Evolutionary conservation across 2,888 invertebrate genomes (phyloP).

Genomic region (Synergus japonicus): DNA sequence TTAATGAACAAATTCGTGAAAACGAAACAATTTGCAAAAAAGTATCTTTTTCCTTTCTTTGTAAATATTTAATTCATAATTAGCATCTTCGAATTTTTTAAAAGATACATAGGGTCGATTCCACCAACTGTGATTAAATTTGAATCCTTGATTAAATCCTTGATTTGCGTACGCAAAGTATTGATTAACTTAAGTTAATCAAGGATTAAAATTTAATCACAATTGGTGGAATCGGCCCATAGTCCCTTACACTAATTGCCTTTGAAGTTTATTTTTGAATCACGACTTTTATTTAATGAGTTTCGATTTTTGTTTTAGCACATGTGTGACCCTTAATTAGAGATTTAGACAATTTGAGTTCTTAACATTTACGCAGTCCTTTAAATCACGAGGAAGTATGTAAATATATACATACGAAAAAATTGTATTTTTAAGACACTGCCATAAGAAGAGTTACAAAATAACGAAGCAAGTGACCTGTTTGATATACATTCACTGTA

Average conservation of each 20-base stretch:
- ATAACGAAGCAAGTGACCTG: neutral
- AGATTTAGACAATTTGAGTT: neutral
- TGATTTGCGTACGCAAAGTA: too few relatives aligned
- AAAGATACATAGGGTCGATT: neutral
- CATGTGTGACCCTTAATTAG: neutral
- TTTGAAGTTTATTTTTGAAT: neutral
- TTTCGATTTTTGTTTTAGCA: neutral
- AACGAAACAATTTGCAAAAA: neutral
- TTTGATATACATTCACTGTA: neutral
- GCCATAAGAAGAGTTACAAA: neutral
- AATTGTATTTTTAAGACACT: slow-evolving; percentile 3
- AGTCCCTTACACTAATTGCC: neutral
- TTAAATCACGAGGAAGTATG: neutral
- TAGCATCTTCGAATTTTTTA: neutral
- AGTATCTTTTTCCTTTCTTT: neutral
- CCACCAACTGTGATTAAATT: too few relatives aligned
- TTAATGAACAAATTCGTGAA: neutral
- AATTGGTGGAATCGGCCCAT: too few relatives aligned
- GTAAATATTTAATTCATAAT: neutral
- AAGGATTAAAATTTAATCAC: too few relatives aligned
- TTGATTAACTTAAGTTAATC: too few relatives aligned
- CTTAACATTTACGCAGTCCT: neutral
- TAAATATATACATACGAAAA: slow-evolving; percentile 18
- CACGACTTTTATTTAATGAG: neutral
- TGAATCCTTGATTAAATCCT: too few relatives aligned